Conservation (phyloP, 2,797 vertebrate genomes). For the Zalophus californianus region DNA sequence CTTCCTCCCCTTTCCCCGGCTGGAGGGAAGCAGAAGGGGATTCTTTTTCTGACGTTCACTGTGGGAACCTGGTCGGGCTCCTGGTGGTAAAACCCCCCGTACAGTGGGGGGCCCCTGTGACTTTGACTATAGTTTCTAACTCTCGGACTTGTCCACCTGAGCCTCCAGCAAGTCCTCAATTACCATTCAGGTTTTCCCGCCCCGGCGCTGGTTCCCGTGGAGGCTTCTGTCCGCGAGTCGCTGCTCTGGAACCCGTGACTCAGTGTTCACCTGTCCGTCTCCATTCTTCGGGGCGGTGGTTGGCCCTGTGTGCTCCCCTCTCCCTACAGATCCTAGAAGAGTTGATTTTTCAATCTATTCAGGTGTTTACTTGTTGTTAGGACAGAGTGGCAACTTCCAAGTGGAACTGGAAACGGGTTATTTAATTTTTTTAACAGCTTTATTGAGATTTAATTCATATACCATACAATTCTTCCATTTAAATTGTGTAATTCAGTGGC, state of each 20-base stretch:
- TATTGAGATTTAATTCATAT: background rate
- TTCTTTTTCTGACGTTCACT: background rate
- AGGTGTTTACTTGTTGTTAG: background rate
- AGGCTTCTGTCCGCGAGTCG: background rate
- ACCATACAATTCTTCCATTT: rapidly evolving
- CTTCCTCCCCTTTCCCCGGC: too few species aligned
- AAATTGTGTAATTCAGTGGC: too few species aligned
- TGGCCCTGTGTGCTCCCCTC: background rate
- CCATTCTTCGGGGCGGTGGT: too few species aligned
- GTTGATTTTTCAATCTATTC: background rate
- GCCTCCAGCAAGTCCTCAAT: background rate
- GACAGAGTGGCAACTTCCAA: background rate
- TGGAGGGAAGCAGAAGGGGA: background rate
- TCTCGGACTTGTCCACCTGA: too few species aligned
- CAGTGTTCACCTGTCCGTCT: background rate
- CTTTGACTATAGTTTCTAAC: too few species aligned
- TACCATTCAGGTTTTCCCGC: background rate
- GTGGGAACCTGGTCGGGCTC: background rate
- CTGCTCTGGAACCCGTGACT: background rate
- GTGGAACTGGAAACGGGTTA: background rate
- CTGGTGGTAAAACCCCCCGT: background rate
- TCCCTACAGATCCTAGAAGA: background rate
- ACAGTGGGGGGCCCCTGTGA: background rate
- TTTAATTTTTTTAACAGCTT: background rate
- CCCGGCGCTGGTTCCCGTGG: rapidly evolving